A percentile compares a stretch with the other conserved stretches of the same genome.
Evolutionary conservation across 2,888 invertebrate genomes (phyloP).

Genomic region (Oxytorus armatus): DNA sequence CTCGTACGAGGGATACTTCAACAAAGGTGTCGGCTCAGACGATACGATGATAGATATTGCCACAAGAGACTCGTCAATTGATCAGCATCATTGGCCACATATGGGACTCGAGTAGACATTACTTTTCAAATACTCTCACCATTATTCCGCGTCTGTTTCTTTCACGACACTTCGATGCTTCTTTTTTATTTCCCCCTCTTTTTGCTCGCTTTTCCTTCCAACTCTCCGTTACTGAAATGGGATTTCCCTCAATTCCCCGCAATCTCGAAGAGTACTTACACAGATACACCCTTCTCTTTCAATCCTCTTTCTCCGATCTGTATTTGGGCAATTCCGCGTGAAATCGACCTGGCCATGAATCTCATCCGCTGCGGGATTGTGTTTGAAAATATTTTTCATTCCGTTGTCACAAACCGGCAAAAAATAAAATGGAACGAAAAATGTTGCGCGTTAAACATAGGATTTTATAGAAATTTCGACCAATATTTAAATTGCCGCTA

Average conservation of each 20-base stretch:
- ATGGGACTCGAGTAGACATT: background rate
- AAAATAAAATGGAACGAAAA: too few species aligned
- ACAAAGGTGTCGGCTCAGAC: too few species aligned
- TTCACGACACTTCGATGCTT: background rate
- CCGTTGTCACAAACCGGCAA: too few species aligned
- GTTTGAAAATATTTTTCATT: too few species aligned
- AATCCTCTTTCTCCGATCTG: background rate
- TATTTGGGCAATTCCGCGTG: too few species aligned
- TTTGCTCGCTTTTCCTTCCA: conserved; percentile 4
- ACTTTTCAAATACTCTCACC: background rate
- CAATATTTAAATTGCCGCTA: too few species aligned
- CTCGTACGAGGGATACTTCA: too few species aligned
- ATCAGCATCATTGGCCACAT: conserved; percentile 45
- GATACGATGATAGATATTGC: too few species aligned
- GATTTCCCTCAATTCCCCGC: conserved; percentile 60
- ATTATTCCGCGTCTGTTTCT: background rate
- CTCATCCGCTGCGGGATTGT: too few species aligned
- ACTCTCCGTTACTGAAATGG: conserved; percentile 64
- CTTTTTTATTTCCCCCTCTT: background rate
- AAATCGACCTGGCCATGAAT: too few species aligned
- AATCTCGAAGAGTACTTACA: conserved; percentile 58
- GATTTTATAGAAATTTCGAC: too few species aligned
- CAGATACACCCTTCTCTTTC: conserved; percentile 28
- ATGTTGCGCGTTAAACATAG: too few species aligned
- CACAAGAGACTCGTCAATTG: conserved; percentile 30